Evolutionary conservation across 1,140 invertebrate genomes (phyloP).

Genomic region (Ridgeia piscesae): DNA sequence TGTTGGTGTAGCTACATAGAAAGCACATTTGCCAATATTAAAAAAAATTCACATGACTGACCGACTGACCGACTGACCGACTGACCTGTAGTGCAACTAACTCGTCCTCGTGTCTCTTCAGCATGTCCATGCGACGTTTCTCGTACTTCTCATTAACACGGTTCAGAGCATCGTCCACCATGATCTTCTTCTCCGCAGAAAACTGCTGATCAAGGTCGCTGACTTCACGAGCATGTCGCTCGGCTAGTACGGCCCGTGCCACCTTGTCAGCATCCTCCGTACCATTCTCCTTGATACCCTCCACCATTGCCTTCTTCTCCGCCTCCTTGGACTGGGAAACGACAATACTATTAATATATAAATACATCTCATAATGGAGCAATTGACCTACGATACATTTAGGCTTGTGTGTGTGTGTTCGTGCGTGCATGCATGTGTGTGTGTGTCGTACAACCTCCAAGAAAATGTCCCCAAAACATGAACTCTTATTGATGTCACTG

Average conservation of each 20-base stretch:
- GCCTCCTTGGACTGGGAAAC: conserved; percentile 26
- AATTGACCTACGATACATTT: too few relatives aligned
- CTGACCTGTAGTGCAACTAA: conserved; percentile 42
- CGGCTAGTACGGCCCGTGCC: conserved; percentile 48
- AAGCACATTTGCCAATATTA: too few relatives aligned
- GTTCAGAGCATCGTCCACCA: conserved; percentile 49
- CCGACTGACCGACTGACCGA: neutral
- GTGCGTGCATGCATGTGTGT: too few relatives aligned
- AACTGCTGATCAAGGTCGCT: conserved; percentile 45
- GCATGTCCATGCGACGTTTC: conserved; percentile 38
- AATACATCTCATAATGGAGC: too few relatives aligned
- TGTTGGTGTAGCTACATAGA: too few relatives aligned
- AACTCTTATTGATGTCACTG: too few relatives aligned
- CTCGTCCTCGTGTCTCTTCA: conserved; percentile 44
- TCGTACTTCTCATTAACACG: conserved; percentile 49
- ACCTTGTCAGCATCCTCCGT: conserved; percentile 52
- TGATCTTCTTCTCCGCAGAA: conserved; percentile 44
- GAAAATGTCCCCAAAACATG: too few relatives aligned
- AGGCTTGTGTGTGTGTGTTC: too few relatives aligned
- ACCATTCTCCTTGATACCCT: conserved; percentile 53
- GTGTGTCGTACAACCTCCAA: too few relatives aligned
- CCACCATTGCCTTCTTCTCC: conserved; percentile 48
- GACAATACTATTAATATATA: neutral
- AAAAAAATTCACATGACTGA: too few relatives aligned
- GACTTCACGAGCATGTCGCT: conserved; percentile 50